Evolutionary conservation across 2,113 vertebrate species (phyloP), one percentile per base, ranked within the genome.

Genomic region (Rhombomys opimus): DNA sequence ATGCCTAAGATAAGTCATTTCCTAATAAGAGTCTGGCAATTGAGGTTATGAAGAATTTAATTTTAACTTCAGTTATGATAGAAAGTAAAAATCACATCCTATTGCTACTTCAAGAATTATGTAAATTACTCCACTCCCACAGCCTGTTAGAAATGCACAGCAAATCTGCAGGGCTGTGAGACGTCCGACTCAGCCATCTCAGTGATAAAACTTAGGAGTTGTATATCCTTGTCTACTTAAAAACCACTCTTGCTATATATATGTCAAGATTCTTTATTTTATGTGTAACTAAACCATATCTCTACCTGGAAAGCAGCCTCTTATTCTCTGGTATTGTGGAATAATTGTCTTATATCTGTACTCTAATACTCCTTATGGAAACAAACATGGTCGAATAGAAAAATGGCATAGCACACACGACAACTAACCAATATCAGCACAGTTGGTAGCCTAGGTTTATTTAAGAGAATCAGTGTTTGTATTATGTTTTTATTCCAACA

Each of bases 1-100:
- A 96, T 91, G 25, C 73, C 22, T 91, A 96, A 89, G 57, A 63
- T 89, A 95, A 89, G 5, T 84, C 84, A 94, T 94, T 94, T 91
- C 54, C 65, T 95, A 97, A 81, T 92, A 92, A 87, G 15, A 95
- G 20, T 7, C 50, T 73, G 94, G 94, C 38, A 85, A 30, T 61
- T 93, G 38, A 94, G 18, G 27, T 87, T 93, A 87, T 25, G 92
- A 80, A 87, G 73, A 97, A 95, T 94, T 96, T 95, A 78, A 96
- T 89, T 95, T 97, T 94, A 89, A 94, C 52, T 63, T 92, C 65
- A 91, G 25, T 68, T 92, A 72, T 94, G 54, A 97, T 2, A 91
- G 50, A 93, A 86, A 87, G 20, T 82, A 2, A 89, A 90, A 96
- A 73, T 86, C 30, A 87, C 15, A 91, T 87, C 41, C 90, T 80